Base-by-base conservation (phyloP, 2,113 vertebrate species). In the Carollia perspicillata region DNA sequence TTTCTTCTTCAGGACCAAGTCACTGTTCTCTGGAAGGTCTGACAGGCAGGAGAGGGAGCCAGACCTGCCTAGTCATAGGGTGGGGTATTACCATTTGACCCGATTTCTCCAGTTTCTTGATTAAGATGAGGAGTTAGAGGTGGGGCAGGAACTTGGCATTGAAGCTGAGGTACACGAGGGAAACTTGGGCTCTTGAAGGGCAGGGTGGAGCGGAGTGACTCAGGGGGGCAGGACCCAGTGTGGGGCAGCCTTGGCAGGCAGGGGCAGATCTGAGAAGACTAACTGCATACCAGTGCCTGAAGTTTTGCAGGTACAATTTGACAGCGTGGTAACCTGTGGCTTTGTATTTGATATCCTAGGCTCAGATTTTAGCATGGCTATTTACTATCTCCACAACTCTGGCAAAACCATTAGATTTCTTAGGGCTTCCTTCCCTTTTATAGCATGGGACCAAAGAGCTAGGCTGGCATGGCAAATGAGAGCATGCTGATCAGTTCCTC, bases 141-240 rank as follows among this genome's bases (percentile, higher is more conserved):
- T 79, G 83, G 35, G 69, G 63, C 63, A 33, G 6, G 55, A 55
- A 35, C 84, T 91, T 96, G 93, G 90, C 71, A 10, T 2, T 6
- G 42, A 42, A n/a, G 81, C 37, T 74, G 22, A 78, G 42, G 63
- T 22, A 37, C 30, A 77, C 7, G 3, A 42, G 68, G 44, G 75
- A 80, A 71, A 85, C 28, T 20, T 0, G 11, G 80, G 49, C 20
- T 95, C 37, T 16, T 14, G 26, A 49, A 91, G 78, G 13, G 55
- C 80, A 90, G n/a, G 90, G 90, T 92, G 84, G 84, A 65, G 55
- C 28, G 40, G 79, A 42, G 78, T 87, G 90, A 95, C 71, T 95
- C 79, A 95, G 68, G 30, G 26, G 75, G 88, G 68, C 51, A 83
- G 87, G 87, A 66, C 47, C 47, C 49, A 10, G 65, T 77, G 74